Evolutionary conservation across 2,113 vertebrate genomes (phyloP).

Genomic region (Suncus etruscus): DNA sequence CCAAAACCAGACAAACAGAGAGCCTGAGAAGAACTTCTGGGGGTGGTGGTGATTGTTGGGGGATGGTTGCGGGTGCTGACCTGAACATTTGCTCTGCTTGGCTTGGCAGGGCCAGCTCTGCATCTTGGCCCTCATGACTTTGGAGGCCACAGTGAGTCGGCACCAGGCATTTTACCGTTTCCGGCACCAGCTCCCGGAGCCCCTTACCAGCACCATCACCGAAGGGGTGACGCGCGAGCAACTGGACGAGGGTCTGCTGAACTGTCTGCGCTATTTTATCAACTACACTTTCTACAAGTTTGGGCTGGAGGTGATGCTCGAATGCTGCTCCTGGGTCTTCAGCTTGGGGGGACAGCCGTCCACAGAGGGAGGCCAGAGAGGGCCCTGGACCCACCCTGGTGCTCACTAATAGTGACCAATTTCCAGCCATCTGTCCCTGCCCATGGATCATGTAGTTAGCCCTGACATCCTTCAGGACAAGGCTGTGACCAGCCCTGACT

Average conservation of each 20-base stretch:
- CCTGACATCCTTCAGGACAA: no score
- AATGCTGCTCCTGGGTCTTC: no score
- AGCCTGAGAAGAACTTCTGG: no score
- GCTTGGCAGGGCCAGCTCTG: conserved; percentile 84
- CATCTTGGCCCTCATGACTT: conserved; percentile 84
- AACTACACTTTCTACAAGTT: conserved; percentile 90
- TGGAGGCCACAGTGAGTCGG: conserved; percentile 83
- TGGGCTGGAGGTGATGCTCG: conserved; percentile 86
- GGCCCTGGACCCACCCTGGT: no score
- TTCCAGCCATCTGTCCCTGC: not conserved
- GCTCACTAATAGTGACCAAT: no score
- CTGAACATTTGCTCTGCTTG: accelerated
- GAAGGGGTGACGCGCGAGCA: conserved; percentile 82
- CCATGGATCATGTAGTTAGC: not conserved
- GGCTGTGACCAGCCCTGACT: no score
- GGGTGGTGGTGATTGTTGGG: no score
- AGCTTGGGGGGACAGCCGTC: no score
- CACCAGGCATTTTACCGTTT: conserved; percentile 85
- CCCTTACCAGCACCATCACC: conserved; percentile 80
- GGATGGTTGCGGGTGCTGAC: not conserved
- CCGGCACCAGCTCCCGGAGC: conserved; percentile 80
- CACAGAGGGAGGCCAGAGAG: no score
- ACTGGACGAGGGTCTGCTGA: conserved; percentile 83
- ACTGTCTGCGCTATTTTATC: conserved; percentile 86
- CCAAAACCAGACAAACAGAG: no score